phyloP scores from a whole-genome alignment of 2,888 invertebrate species.

The Cantharis rustica region DNA sequence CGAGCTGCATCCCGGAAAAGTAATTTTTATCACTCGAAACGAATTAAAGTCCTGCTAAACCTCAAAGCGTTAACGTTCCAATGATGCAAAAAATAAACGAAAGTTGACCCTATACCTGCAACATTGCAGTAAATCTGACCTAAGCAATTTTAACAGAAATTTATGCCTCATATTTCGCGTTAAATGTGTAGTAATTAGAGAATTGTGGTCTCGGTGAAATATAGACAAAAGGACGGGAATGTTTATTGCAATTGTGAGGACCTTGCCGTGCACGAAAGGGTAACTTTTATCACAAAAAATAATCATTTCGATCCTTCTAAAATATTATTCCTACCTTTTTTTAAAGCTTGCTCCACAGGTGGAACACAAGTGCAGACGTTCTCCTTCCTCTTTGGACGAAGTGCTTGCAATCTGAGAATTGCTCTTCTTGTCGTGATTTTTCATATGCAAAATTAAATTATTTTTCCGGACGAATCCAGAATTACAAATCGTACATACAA shows the following conservation, averaged over 20 bases:
- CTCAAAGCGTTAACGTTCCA: background rate
- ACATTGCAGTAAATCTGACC: conserved; percentile 45
- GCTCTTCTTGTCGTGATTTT: conserved; percentile 56
- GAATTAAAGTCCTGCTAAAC: background rate
- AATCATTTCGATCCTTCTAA: conserved; percentile 29
- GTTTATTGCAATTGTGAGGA: conserved; percentile 48
- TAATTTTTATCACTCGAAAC: background rate
- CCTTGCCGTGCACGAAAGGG: conserved; percentile 36
- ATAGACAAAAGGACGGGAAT: conserved; percentile 49
- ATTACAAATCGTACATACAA: conserved; percentile 66
- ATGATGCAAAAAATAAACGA: conserved; percentile 23
- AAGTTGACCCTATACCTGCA: conserved; percentile 25
- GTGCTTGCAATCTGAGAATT: conserved; percentile 25
- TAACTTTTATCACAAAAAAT: background rate
- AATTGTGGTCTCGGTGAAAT: conserved; percentile 56
- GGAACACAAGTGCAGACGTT: conserved; percentile 52
- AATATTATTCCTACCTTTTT: conserved; percentile 55
- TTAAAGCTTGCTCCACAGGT: conserved; percentile 57
- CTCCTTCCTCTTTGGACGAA: conserved; percentile 29
- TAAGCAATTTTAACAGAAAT: conserved; percentile 55
- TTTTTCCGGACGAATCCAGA: conserved; percentile 70
- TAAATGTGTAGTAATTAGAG: conserved; percentile 58
- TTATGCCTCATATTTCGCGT: conserved; percentile 58
- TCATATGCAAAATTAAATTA: conserved; percentile 67
- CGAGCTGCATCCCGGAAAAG: conserved; percentile 12